Conservation (phyloP, 2,888 invertebrate genomes). For the Meghimatium bilineatum region DNA sequence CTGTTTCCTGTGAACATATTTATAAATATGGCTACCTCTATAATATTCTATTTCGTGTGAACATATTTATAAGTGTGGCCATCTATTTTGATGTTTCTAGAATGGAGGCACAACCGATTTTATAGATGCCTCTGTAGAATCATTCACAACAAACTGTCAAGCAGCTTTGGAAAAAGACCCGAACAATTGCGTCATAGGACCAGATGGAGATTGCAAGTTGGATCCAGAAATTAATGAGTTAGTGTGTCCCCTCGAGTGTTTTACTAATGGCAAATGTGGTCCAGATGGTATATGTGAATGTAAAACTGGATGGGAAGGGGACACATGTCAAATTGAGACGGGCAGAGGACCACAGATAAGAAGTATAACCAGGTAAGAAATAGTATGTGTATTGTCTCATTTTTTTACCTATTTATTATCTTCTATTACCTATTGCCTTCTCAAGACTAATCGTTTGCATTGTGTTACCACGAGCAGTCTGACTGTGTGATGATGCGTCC, state of each 20-base stretch:
- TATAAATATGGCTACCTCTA: too few relatives aligned
- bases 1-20: too few relatives aligned
- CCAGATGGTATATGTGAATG: not conserved
- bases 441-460: too few relatives aligned
- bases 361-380: too few relatives aligned
- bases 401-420: too few relatives aligned
- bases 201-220: not conserved
- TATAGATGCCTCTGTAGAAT: not conserved
- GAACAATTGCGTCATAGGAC: not conserved
- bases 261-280: not conserved
- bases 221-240: not conserved
- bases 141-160: constrained; percentile 9
- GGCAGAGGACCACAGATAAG: not conserved
- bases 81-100: not conserved
- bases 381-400: too few relatives aligned
- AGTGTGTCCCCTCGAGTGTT: not conserved
- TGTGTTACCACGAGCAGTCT: too few relatives aligned
- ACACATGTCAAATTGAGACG: constrained; percentile 9
- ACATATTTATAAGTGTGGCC: too few relatives aligned
- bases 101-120: not conserved
- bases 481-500: too few relatives aligned
- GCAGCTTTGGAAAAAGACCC: not conserved
- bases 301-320: not conserved
- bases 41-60: too few relatives aligned
- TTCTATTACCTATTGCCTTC: too few relatives aligned